Evolutionary conservation across 2,797 vertebrate genomes (phyloP), one percentile per base, ranked within the genome.

Genomic region (Gymnoscopelus braueri): DNA sequence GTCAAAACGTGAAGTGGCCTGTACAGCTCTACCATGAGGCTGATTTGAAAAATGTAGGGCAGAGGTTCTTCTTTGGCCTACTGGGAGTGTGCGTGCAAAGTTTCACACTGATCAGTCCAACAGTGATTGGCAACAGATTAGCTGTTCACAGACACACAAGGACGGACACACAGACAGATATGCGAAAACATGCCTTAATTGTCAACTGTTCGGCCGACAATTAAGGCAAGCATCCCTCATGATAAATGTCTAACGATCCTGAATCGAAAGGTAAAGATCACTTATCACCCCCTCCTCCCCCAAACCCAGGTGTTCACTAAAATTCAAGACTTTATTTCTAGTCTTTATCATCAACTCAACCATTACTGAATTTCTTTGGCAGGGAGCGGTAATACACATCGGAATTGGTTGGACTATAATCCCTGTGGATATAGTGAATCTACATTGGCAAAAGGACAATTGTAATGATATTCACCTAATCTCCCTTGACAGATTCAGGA

Each of bases 391-490:
- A 91, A 91, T 85, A 84, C 84, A 86, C 81, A 75, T 82, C 72
- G 72, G 73, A 82, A 90, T 62, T 60, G 81, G 72, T 79, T 88
- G 87, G 87, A 90, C 83, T 81, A 61, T 92, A 93, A 93, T 94
- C 91, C 93, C 87, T 75, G 77, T 74, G 87, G 91, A 93, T 91
- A 92, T 81, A 91, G 80, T 87, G 87, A 93, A 93, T 96, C 93
- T 95, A 93, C 93, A 94, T 92, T 90, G 93, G 92, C 91, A 94
- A 95, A 96, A 96, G 95, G 94, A 95, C 93, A 96, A 95, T 92
- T 93, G 92, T 95, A 96, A 96, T 96, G 94, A 95, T 94, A 95
- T 96, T 96, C 95, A 94, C 93, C 93, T 96, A 97, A 97, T 97
- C 95, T 95, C 89, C 92, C 88, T 74, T 94, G 95, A 97, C 96